phyloP scores from a whole-genome alignment of 2,888 invertebrate genomes.

The Coelinius sp. region DNA sequence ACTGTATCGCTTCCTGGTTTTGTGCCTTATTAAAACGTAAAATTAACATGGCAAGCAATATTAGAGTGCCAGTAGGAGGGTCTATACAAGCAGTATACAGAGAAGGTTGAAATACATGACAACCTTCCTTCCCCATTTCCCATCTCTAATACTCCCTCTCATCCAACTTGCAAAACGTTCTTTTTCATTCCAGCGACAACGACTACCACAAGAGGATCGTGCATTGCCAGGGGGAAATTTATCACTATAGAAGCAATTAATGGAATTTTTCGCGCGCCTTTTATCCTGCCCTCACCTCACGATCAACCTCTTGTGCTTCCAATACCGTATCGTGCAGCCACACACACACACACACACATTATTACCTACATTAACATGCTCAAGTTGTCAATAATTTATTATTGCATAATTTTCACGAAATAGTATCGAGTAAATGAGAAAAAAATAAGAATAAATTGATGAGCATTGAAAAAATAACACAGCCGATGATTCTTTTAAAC shows the following conservation, averaged over 20 bases:
- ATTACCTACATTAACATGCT: neutral
- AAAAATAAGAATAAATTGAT: neutral
- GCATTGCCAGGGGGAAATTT: constrained; percentile 68
- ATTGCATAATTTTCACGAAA: neutral
- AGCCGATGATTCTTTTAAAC: neutral
- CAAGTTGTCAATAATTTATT: neutral
- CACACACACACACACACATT: neutral
- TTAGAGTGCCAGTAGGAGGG: constrained; percentile 40
- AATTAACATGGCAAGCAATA: constrained; percentile 65
- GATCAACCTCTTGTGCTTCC: constrained; percentile 53
- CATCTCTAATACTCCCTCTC: constrained; percentile 16
- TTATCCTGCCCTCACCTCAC: constrained; percentile 54
- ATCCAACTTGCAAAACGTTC: constrained; percentile 32
- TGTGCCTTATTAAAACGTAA: constrained; percentile 65
- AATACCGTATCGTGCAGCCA: constrained; percentile 23
- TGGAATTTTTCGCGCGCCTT: constrained; percentile 60
- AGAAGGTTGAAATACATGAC: constrained; percentile 31
- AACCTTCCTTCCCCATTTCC: no score
- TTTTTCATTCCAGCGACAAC: constrained; percentile 33
- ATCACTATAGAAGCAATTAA: constrained; percentile 69
- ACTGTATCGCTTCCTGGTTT: constrained; percentile 62
- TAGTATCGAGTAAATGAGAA: neutral
- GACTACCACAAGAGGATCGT: constrained; percentile 56
- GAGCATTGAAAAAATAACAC: neutral
- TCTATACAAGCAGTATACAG: constrained; percentile 33